phyloP scores from a whole-genome alignment of 2,797 vertebrate genomes.

The Nyctibius grandis region DNA sequence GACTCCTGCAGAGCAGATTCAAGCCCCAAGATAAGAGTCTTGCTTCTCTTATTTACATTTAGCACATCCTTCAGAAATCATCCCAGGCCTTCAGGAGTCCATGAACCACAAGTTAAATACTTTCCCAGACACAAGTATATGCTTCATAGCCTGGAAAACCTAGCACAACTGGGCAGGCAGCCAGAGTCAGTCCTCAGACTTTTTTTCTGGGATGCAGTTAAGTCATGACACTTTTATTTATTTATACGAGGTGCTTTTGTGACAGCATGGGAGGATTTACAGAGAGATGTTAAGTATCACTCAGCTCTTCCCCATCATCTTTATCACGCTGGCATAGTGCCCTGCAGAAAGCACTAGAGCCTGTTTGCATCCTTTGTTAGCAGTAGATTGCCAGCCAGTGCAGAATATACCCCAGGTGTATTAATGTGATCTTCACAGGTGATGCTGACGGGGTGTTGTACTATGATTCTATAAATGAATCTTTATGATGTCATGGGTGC shows the following conservation, averaged over 20 bases:
- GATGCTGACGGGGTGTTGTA: not conserved
- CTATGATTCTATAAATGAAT: constrained; percentile 24
- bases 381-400: not conserved
- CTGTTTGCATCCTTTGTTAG: not conserved
- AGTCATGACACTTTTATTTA: constrained; percentile 10
- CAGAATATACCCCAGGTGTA: not conserved
- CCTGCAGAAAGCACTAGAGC: not conserved
- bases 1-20: not conserved
- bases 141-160: not conserved
- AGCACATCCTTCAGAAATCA: not conserved
- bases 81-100: not conserved
- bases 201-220: not conserved
- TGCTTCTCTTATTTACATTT: not conserved
- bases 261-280: not conserved
- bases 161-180: not conserved
- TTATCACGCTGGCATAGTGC: not conserved
- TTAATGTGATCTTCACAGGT: not conserved
- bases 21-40: not conserved
- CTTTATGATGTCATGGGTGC: constrained; percentile 1
- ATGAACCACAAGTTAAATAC: not conserved
- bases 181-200: not conserved
- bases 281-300: not conserved
- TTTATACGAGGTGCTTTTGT: not conserved
- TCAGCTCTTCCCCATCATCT: not conserved
- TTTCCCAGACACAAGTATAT: not conserved